Evolutionary conservation across 2,797 vertebrate genomes (phyloP), one percentile per base, ranked within the genome.

Genomic region (Melanitta fusca): DNA sequence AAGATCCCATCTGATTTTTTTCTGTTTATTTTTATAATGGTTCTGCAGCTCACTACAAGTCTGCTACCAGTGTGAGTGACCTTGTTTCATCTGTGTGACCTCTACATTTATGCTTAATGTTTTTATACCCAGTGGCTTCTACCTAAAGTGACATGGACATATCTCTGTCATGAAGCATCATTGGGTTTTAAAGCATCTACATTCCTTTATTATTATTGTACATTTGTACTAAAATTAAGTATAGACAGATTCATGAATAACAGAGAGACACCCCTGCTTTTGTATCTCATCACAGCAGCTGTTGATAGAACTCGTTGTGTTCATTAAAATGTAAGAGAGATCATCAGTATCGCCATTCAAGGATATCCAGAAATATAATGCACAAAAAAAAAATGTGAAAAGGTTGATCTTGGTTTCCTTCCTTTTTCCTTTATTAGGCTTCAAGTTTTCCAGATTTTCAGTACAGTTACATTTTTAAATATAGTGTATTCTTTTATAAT

Each of bases 301-400:
- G 24, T 60, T 60, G 53, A 71, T 21, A 81, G 25, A 57, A 79
- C 25, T 22, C 61, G 38, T 43, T 91, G 25, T 60, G 8, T 39
- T 82, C 82, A 65, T 73, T 95, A 74, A 86, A 88, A 85, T 64
- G 12, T 56, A 77, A 86, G 56, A 88, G 47, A 70, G 5, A 66
- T 10, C 11, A 74, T 80, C 61, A 74, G 32, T 74, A 77, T 25
- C 22, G 8, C 62, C 73, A 28, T 69, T 93, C 62, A 43, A 90
- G 25, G 28, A 47, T 84, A 91, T 58, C 57, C 38, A 80, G 71
- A 60, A 75, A 83, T 39, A 47, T 51, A 41, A 80, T 57, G 38
- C 30, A 80, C 22, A 81, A 77, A 64, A 39, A 39, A 43, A 71
- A 8, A 0, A 0, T 17, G 19, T 38, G 51, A 43, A 56, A 83